Evolutionary conservation across 2,888 invertebrate species (phyloP), one percentile per base, ranked within the genome.

Genomic region (Polydrusus cervinus): DNA sequence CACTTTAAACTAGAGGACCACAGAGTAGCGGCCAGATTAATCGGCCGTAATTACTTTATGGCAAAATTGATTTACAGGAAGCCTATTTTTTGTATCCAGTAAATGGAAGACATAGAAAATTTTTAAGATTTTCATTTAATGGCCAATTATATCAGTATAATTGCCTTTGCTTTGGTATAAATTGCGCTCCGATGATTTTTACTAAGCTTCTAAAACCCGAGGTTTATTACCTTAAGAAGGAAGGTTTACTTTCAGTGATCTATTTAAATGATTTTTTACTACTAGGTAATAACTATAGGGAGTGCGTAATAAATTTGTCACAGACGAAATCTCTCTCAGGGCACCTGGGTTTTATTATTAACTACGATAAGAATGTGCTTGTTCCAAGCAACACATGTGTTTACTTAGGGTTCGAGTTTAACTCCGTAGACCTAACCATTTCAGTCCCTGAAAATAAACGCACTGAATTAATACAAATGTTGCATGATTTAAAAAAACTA

Each of bases 1-100:
- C 80, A 82, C 71, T 82, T 83, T 67, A 82, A 83, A 75, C 67
- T 81, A 49, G 80, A 82, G 57, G 79, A 81, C 71, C 70, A 72
- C 47, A 73, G 71, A 74, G 78, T 78, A 1, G 79, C 76, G 0
- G 65, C 70, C 1, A 66, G 77, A 18, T 51, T 81, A 18, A 71
- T 81, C 11, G 51, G 38, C 10, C 16, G 20, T 30, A 30, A 66
- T 34, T 76, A 60, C 65, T 76, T 71, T 60, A 71, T 76, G 74
- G 64, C 74, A 13, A 71, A 25, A 18, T 71, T 57, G 77, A 75
- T 61, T 57, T 76, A 25, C 69, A 76, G 45, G 68, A 74, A n/a
- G 38, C 73, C 13, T 80, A 80, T 64, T 77, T 69, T 25, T 74
- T 74, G 16, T 65, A 82, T 0, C 78, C 80, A 6, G 69, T 81